These are phyloP conservation scores for Tetramorium simillimum DNA, from an alignment of 1,140 invertebrate species.

Conservation along the genomic window DNA sequence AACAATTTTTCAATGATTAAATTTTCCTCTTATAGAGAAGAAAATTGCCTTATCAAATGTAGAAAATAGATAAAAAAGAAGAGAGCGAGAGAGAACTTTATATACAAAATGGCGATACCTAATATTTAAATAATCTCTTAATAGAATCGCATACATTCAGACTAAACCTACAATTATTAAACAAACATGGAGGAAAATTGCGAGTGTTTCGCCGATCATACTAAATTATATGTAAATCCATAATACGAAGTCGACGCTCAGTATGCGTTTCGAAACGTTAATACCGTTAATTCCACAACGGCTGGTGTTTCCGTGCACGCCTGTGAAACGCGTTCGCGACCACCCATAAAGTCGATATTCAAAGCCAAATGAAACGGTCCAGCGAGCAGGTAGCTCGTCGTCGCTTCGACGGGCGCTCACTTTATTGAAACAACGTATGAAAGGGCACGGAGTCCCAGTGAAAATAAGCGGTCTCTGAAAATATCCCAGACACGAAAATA, in stretches of 20 bases:
- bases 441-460: neutral
- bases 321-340: constrained; percentile 26
- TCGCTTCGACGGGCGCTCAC: neutral
- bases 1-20: neutral
- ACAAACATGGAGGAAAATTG: neutral
- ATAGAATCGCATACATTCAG: neutral
- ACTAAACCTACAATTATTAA: neutral
- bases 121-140: neutral
- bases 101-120: neutral
- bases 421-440: constrained; percentile 52
- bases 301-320: constrained; percentile 6
- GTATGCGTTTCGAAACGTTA: constrained; percentile 22
- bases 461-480: constrained; percentile 33
- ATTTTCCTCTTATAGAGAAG: neutral
- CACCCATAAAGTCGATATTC: constrained; percentile 45
- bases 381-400: constrained; percentile 24
- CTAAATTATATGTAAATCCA: constrained; percentile 22
- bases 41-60: neutral
- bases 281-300: constrained; percentile 38
- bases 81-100: neutral
- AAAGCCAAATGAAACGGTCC: constrained; percentile 46
- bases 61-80: neutral
- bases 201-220: neutral
- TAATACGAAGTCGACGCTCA: neutral
- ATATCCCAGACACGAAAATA: constrained; percentile 30